Evolutionary conservation across 2,113 vertebrate genomes (phyloP).

Genomic region (Labeo catla): DNA sequence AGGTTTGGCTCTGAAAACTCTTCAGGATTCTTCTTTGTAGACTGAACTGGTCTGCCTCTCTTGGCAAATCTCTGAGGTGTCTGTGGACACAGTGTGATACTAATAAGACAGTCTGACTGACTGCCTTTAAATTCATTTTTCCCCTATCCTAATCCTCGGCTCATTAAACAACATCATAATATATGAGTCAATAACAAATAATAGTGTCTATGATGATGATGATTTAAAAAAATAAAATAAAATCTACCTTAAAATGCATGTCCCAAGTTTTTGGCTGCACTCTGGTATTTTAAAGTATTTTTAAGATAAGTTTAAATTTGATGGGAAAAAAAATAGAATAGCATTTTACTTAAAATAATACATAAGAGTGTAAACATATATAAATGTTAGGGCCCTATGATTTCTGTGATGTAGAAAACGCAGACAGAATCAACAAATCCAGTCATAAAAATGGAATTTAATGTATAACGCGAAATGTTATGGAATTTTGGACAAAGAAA

Average conservation of each 20-base stretch:
- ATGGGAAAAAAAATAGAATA: neutral
- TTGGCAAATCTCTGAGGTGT: constrained; percentile 75
- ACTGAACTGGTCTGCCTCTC: constrained; percentile 69
- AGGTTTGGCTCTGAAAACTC: constrained; percentile 28
- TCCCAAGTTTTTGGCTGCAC: neutral
- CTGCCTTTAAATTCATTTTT: neutral
- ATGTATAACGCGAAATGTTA: no score
- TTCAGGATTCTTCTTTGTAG: constrained; percentile 52
- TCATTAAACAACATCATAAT: neutral
- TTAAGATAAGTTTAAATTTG: neutral
- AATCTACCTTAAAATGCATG: neutral
- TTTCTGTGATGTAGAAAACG: no score
- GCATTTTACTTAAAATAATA: neutral
- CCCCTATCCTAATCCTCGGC: neutral
- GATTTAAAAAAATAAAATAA: neutral
- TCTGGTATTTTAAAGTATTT: neutral
- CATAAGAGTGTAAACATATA: neutral
- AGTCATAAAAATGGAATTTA: no score
- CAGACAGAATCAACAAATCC: no score
- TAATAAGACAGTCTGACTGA: neutral
- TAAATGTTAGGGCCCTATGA: no score
- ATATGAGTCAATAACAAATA: neutral
- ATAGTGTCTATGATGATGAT: neutral
- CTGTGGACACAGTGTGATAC: constrained; percentile 61
- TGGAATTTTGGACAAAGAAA: no score